These are phyloP conservation scores for Zaprionus africanus DNA, from an alignment of 1,140 invertebrate species.

Conservation along the genomic window DNA sequence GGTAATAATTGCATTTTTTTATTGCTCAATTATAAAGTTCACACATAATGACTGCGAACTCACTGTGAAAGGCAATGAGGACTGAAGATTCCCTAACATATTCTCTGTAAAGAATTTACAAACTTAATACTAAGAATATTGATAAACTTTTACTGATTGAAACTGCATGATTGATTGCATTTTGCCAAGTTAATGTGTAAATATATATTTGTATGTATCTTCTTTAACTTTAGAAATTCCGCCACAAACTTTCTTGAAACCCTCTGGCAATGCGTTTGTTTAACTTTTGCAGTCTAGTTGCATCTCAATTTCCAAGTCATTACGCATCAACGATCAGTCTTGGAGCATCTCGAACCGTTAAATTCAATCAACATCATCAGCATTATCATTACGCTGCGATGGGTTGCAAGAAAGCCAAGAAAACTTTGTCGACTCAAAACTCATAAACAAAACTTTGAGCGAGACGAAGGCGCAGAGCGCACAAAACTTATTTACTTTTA, in stretches of 20 bases:
- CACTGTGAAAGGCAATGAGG: no score
- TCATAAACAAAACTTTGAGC: slow-evolving; percentile 56
- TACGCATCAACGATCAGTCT: slow-evolving; percentile 31
- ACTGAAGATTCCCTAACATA: no score
- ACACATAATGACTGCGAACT: background rate
- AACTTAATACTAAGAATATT: no score
- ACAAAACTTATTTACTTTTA: slow-evolving; percentile 74
- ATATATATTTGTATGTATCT: background rate
- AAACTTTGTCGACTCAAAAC: slow-evolving; percentile 38
- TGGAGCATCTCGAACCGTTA: slow-evolving; percentile 36
- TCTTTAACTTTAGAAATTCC: no score
- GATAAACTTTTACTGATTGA: no score
- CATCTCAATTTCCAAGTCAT: slow-evolving; percentile 29
- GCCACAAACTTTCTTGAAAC: background rate
- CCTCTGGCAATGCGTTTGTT: background rate
- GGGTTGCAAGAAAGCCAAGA: slow-evolving; percentile 30
- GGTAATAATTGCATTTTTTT: slow-evolving; percentile 4
- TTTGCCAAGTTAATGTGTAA: background rate
- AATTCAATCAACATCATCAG: slow-evolving; percentile 63
- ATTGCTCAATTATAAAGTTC: background rate
- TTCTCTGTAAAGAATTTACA: no score
- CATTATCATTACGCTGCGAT: slow-evolving; percentile 43
- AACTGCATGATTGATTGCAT: background rate
- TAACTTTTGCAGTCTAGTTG: background rate
- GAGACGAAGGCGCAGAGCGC: slow-evolving; percentile 12